Evolutionary conservation across 2,113 vertebrate genomes (phyloP).

Genomic region (Bungarus multicinctus): DNA sequence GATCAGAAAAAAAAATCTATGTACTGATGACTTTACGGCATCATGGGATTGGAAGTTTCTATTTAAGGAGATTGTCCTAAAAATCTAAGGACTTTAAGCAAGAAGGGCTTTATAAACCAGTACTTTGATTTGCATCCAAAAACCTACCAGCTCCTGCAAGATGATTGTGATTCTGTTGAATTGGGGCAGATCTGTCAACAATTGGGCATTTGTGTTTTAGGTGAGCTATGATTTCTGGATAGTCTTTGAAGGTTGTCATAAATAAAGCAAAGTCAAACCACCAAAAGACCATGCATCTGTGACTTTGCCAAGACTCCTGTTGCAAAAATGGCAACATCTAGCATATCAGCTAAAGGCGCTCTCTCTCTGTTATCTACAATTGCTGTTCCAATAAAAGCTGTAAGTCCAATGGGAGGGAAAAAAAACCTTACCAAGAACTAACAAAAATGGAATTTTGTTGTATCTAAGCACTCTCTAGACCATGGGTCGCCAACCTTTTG

Average conservation of each 20-base stretch:
- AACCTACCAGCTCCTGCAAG: not conserved
- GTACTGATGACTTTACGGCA: not conserved
- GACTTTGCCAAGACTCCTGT: not conserved
- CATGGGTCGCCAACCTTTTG: too few species aligned
- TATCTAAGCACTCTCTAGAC: not conserved
- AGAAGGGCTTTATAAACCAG: not conserved
- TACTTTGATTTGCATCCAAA: not conserved
- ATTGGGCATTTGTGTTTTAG: not conserved
- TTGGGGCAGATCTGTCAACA: not conserved
- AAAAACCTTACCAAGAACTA: not conserved
- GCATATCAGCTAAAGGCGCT: not conserved
- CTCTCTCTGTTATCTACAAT: not conserved
- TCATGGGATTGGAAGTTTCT: not conserved
- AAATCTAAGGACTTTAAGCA: not conserved
- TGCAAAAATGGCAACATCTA: not conserved
- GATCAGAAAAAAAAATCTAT: not conserved
- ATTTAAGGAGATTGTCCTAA: not conserved
- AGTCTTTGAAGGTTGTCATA: not conserved
- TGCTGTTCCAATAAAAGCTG: not conserved
- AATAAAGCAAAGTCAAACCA: not conserved
- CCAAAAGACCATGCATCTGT: not conserved
- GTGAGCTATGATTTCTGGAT: not conserved
- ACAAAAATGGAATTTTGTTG: not conserved
- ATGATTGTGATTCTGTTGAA: not conserved
- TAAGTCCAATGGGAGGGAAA: not conserved